Evolutionary conservation across 2,797 vertebrate species (phyloP), one percentile per base, ranked within the genome.

Genomic region (Uromys caudimaculatus): DNA sequence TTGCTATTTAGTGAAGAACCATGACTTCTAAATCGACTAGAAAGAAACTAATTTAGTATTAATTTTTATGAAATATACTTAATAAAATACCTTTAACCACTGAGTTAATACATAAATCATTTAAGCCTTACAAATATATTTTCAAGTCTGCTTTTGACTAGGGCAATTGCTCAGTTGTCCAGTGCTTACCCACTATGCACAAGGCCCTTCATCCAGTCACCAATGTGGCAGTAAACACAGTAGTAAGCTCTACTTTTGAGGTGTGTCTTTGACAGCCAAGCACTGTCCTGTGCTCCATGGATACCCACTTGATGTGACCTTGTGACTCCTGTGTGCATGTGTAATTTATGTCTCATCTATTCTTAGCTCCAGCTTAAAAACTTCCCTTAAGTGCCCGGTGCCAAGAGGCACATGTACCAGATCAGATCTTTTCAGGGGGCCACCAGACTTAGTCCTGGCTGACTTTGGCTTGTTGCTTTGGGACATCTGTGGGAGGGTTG

Each of bases 61-160:
- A 54, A n/a, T 79, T 75, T n/a, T 91, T 89, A 56, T 88, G 71
- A 92, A 52, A 64, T 86, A 77, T 13, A 84, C 19, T 79, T 96
- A 12, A 13, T 54, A 77, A 64, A 85, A 78, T 82, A 0, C 47
- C 84, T 85, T 2, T 91, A 76, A 67, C 81, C 38, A 71, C 6
- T 79, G 62, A 89, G 91, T 79, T 92, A 81, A 93, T 90, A 90
- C 64, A 89, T n/a, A 92, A 77, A 79, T 85, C 56, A 92, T 71
- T 95, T 90, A 83, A 75, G 14, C 21, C 62, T 91, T 64, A 27
- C 67, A 17, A 82, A 44, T 90, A 76, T 87, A 79, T 94, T 93
- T 92, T 69, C n/a, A 76, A 81, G 83, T 75, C 83, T 71, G 16
- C 17, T 58, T 88, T 88, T 73, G 86, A 27, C n/a, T 44, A 21